Conservation (phyloP, 1,140 invertebrate genomes). For the Belonocnema kinseyi region DNA sequence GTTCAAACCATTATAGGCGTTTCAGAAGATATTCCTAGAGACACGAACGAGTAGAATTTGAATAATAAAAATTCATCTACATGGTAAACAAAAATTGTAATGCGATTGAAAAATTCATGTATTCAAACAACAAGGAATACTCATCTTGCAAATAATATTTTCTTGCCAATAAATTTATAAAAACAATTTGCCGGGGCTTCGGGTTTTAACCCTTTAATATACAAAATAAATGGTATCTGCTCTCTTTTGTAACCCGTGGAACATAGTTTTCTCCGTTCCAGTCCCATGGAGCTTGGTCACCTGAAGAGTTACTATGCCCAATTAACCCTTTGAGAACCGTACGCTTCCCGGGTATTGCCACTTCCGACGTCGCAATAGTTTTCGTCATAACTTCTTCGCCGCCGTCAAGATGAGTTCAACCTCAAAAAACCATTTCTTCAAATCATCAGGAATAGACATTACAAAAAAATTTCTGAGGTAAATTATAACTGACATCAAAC, state of each 20-base stretch:
- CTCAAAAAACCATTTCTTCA: slow-evolving; percentile 11
- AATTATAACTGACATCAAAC: too few relatives aligned
- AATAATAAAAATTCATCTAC: too few relatives aligned
- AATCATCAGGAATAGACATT: slow-evolving; percentile 41
- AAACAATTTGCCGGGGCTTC: not conserved
- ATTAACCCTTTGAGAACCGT: slow-evolving; percentile 75
- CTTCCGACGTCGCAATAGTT: slow-evolving; percentile 72
- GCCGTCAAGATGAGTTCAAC: slow-evolving; percentile 54
- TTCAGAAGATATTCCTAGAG: too few relatives aligned
- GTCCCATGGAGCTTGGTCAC: slow-evolving; percentile 72
- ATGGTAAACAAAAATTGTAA: too few relatives aligned
- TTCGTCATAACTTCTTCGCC: slow-evolving; percentile 59
- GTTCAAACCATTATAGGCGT: too few relatives aligned
- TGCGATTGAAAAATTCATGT: too few relatives aligned
- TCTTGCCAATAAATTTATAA: too few relatives aligned
- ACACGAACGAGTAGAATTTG: too few relatives aligned
- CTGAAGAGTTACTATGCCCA: slow-evolving; percentile 72
- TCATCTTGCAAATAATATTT: too few relatives aligned
- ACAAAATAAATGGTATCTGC: slow-evolving; percentile 36
- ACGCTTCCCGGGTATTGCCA: slow-evolving; percentile 66
- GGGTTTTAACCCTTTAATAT: not conserved
- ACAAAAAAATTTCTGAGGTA: not conserved
- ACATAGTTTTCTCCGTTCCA: slow-evolving; percentile 69
- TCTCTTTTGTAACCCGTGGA: slow-evolving; percentile 47
- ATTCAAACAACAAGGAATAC: too few relatives aligned